phyloP scores from a whole-genome alignment of 2,888 invertebrate species.

The Melieria picta region DNA sequence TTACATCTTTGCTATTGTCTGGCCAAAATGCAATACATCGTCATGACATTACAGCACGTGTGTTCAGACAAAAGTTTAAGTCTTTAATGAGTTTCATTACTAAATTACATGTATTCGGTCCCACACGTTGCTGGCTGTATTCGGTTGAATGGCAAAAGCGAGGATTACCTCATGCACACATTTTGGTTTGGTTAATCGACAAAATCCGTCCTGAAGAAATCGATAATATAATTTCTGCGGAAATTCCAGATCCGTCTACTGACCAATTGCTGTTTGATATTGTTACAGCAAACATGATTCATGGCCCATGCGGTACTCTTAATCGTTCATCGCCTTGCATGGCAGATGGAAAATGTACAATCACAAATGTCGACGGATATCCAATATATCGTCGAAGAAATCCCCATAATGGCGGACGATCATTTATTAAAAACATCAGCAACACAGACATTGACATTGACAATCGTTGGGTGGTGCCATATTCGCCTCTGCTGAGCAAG shows the following conservation, averaged over 20 bases:
- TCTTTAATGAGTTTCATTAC: conserved; percentile 36
- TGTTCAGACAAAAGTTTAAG: conserved; percentile 35
- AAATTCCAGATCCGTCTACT: conserved; percentile 44
- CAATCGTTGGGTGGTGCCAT: conserved; percentile 56
- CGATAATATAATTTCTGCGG: conserved; percentile 49
- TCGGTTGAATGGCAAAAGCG: conserved; percentile 54
- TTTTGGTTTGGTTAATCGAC: conserved; percentile 52
- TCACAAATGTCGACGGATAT: too few relatives aligned
- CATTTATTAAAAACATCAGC: too few relatives aligned
- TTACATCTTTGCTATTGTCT: conserved; percentile 34
- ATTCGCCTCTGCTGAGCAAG: conserved; percentile 51
- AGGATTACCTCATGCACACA: conserved; percentile 45
- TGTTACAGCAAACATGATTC: conserved; percentile 40
- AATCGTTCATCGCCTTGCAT: too few relatives aligned
- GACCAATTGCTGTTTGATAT: conserved; percentile 40
- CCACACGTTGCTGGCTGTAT: conserved; percentile 44
- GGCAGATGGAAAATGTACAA: too few relatives aligned
- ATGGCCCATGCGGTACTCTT: conserved; percentile 41
- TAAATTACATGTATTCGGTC: conserved; percentile 33
- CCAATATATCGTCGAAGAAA: too few relatives aligned
- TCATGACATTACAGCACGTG: conserved; percentile 33
- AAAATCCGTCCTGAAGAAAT: conserved; percentile 52
- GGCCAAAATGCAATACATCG: conserved; percentile 37
- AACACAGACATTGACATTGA: conserved; percentile 48
- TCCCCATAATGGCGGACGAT: too few relatives aligned